Evolutionary conservation across 1,140 invertebrate species (phyloP), one percentile per base, ranked within the genome.

Genomic region (Hermatobates lingyangjiaoensis): DNA sequence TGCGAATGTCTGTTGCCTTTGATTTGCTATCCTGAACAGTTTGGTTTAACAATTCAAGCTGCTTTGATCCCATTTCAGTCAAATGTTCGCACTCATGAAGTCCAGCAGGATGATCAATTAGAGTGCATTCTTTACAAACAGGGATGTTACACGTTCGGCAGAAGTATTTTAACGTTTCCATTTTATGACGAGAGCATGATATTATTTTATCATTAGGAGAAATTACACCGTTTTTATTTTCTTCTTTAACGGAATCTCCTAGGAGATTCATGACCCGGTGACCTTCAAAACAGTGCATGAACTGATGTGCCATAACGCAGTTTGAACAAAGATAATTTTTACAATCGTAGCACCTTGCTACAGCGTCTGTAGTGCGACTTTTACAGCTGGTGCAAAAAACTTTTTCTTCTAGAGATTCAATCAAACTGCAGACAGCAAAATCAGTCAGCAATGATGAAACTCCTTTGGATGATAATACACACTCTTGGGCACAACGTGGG

Each of bases 201-300:
- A 81, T 73, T n/a, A 76, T 74, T 61, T 83, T 84, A 49, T 83
- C 75, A 54, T 63, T 57, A 59, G 64, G 48, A 51, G 60, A 42
- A 21, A 34, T 45, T 5, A 58, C 15, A 52, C 59, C 58, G 42
- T 57, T 60, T 38, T 63, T 61, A 14, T 56, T 20, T 30, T 61
- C 58, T 39, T 62, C 58, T 15, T 68, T 56, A 7, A 72, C 68
- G 55, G 57, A 65, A 42, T 86, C 82, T n/a, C 70, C 72, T 12
- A 56, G 25, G 57, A 91, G 71, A 53, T 79, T 81, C 38, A 83
- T 72, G 15, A 95, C 86, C 18, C 87, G 79, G 68, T 97, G 94
- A 27, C 90, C 90, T 66, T 95, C 90, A 69, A 97, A 97, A 65
- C 90, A 95, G 65, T 95, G 89, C 92, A 97, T 97, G 65, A 87